A percentile compares a stretch with the other conserved stretches of the same genome.
Conservation (phyloP, 1,140 invertebrate genomes). For the Trypoxylus dichotomus region DNA sequence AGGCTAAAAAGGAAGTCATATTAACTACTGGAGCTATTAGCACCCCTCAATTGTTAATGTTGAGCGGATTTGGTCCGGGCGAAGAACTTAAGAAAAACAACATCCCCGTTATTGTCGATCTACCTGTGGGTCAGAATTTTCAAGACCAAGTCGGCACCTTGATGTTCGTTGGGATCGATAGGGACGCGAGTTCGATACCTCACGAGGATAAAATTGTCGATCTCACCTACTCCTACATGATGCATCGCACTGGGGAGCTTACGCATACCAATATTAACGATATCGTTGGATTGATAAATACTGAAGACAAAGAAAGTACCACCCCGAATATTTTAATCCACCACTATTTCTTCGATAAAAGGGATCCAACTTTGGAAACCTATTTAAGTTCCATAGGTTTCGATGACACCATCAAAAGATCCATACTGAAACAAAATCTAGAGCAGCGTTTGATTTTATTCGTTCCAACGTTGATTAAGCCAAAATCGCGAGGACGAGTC, state of each 20-base stretch:
- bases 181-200: background rate
- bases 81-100: slow-evolving; percentile 55
- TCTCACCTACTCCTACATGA: slow-evolving; percentile 24
- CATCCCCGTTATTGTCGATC: slow-evolving; percentile 52
- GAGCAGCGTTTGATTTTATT: slow-evolving; percentile 36
- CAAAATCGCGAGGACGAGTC: slow-evolving; percentile 64
- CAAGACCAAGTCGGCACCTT: slow-evolving; percentile 20
- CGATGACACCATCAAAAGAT: slow-evolving; percentile 23
- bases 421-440: slow-evolving; percentile 34
- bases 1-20: slow-evolving; percentile 67
- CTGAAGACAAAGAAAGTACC: background rate
- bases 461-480: slow-evolving; percentile 70
- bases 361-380: slow-evolving; percentile 26
- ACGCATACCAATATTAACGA: background rate
- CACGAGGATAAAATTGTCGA: background rate
- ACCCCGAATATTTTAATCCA: background rate
- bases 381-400: slow-evolving; percentile 33
- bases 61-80: slow-evolving; percentile 76
- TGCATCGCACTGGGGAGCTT: slow-evolving; percentile 22
- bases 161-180: slow-evolving; percentile 22
- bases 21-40: slow-evolving; percentile 74
- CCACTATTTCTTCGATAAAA: background rate
- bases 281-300: slow-evolving; percentile 12
- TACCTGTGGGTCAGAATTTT: slow-evolving; percentile 53
- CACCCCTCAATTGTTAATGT: slow-evolving; percentile 76